Conservation (phyloP, 2,888 invertebrate species). For the Drosophila borealis region DNA sequence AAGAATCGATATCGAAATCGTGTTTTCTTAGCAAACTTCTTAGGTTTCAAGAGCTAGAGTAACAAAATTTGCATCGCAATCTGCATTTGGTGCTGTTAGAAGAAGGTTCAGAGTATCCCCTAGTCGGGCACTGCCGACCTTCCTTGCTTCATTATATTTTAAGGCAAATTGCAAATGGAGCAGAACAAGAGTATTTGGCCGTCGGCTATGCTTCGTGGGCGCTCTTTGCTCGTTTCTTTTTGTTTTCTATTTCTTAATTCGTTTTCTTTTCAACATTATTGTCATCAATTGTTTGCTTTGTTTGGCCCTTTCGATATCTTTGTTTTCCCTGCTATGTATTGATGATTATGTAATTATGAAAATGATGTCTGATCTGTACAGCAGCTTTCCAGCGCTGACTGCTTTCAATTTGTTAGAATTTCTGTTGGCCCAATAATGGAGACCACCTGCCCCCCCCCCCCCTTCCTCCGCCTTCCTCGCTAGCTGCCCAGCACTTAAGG, state of each 20-base stretch:
- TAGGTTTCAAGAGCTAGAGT: too few relatives aligned
- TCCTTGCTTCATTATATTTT: too few relatives aligned
- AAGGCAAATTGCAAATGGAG: not conserved
- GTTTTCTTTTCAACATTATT: slow-evolving; percentile 23
- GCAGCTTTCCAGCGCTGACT: slow-evolving; percentile 25
- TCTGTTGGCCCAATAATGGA: too few relatives aligned
- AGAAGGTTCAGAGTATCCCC: too few relatives aligned
- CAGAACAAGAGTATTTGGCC: not conserved
- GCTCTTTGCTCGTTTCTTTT: slow-evolving; percentile 20
- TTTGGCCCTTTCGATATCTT: slow-evolving; percentile 21
- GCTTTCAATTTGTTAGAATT: slow-evolving; percentile 48
- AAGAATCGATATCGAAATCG: too few relatives aligned
- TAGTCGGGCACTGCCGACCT: too few relatives aligned
- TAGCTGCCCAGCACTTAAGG: not conserved
- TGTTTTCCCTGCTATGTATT: slow-evolving; percentile 43
- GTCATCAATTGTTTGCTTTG: slow-evolving; percentile 38
- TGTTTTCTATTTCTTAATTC: not conserved
- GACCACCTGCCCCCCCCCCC: not conserved
- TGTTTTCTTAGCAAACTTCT: too few relatives aligned
- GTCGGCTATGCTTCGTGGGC: too few relatives aligned
- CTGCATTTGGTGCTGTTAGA: too few relatives aligned
- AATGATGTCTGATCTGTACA: slow-evolving; percentile 42
- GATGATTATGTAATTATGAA: slow-evolving; percentile 71
- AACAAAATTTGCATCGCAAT: too few relatives aligned
- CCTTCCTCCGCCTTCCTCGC: too few relatives aligned